Conservation (phyloP, 2,888 invertebrate genomes). For the Campopleginae sp. region DNA sequence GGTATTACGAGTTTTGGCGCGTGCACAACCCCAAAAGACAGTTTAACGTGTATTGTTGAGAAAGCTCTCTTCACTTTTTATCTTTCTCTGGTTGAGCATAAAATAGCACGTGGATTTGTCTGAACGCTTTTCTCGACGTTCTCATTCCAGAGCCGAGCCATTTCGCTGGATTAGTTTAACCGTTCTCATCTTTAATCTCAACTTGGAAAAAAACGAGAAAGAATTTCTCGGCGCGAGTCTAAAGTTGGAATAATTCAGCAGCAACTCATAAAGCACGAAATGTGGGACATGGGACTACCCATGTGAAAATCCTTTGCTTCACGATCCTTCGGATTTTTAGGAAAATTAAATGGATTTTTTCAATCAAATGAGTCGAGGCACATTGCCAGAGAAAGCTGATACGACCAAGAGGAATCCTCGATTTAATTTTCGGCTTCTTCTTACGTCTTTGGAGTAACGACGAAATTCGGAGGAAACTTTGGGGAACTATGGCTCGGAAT, state of each 20-base stretch:
- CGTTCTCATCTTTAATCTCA: conserved; percentile 7
- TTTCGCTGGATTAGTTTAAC: conserved; percentile 57
- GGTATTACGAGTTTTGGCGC: conserved; percentile 12
- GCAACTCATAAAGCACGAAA: not conserved
- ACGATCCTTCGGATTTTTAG: not conserved
- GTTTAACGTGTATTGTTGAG: conserved; percentile 14
- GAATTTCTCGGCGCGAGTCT: not conserved
- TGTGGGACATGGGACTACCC: not conserved
- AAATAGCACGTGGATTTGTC: conserved; percentile 23
- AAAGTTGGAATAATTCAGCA: not conserved
- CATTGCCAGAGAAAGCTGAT: not conserved
- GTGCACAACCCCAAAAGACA: conserved; percentile 2
- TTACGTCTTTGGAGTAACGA: conserved; percentile 42
- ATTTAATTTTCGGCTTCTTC: conserved; percentile 6
- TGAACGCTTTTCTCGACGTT: conserved; percentile 24
- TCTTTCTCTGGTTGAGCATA: conserved; percentile 34
- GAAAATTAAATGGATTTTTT: not conserved
- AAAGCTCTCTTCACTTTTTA: conserved; percentile 17
- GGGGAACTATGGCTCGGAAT: conserved; percentile 9
- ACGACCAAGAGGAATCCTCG: not conserved
- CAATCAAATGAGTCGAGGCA: not conserved
- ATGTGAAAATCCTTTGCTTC: not conserved
- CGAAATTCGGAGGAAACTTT: conserved; percentile 43
- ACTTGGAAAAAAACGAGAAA: not conserved
- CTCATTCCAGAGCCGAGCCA: conserved; percentile 43